Base-by-base conservation (phyloP, 2,888 invertebrate genomes). In the Allacma fusca region DNA sequence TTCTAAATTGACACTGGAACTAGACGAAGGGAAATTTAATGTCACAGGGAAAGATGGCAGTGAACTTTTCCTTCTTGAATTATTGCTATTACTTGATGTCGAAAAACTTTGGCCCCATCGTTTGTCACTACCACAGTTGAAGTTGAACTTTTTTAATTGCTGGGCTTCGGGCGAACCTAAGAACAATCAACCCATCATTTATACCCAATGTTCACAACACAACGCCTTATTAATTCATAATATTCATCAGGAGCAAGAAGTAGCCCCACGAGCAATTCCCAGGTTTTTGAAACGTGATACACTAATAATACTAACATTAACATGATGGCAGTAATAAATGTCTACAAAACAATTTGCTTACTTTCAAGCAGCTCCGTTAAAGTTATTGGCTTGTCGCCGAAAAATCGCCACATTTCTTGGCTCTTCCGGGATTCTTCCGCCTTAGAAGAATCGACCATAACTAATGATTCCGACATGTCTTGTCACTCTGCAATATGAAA, bases 121-220 rank as follows among this genome's bases (percentile, higher is more conserved):
- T 44, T 26, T 77, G 23, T 77, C 76, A 62, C 44, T 71, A 29
- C 34, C 43, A 43, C 71, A 44, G 23, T 70, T 16, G 43, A 77
- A 77, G 50, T 77, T 71, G 44, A 40, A 34, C 29, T 77, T 77
- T 43, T 70, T 77, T 62, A 76, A 40, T 40, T 76, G 76, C 43
- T 76, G 68, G 29, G 69, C 76, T 40, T 76, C 76, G 1, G 76
- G 76, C n/a, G 76, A 69, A 57, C 68, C 76, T 76, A 65, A 7
- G 34, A 19, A 74, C 16, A 44, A 44, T 21, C 21, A 74, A 21
- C 1, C 57, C 28, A 29, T 68, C 1, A 29, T 19, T 50, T 50
- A 40, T 13, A 9, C 40, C 19, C 50, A 50, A 9, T 9, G 19
- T 50, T 50, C 16, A 19, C 50, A 50, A 40, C 40, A 40, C 13